Percentiles rank a stretch among this genome's conserved stretches.
These are phyloP conservation scores for Shinisaurus crocodilurus DNA, from an alignment of 2,113 vertebrate species.

Conservation along the genomic window DNA sequence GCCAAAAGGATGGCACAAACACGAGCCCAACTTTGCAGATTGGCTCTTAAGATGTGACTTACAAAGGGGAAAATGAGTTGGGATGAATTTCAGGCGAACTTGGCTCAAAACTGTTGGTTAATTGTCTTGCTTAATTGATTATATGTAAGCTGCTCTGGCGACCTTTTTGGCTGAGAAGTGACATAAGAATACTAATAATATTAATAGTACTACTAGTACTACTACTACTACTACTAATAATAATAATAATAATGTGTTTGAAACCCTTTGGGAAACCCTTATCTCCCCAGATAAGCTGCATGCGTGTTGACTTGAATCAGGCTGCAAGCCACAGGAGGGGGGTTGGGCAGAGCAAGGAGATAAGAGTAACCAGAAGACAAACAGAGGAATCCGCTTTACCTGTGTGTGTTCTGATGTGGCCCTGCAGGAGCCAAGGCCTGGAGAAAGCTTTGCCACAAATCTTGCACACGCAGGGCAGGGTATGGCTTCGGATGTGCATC, in stretches of 20 bases:
- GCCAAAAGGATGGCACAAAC: too few relatives aligned
- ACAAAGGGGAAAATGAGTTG: neutral
- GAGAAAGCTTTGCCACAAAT: conserved; percentile 98
- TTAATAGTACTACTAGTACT: too few relatives aligned
- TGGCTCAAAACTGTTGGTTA: neutral
- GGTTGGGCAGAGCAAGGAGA: neutral
- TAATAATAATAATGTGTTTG: too few relatives aligned
- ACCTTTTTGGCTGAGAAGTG: too few relatives aligned
- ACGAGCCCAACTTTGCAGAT: neutral
- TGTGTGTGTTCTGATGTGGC: conserved; percentile 97
- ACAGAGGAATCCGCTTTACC: conserved; percentile 74
- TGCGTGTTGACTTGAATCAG: conserved; percentile 28
- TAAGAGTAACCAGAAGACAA: conserved; percentile 4
- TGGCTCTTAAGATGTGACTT: neutral
- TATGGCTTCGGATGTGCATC: conserved; percentile 99
- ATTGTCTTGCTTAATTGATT: too few relatives aligned
- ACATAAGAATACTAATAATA: too few relatives aligned
- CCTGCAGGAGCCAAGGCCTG: conserved; percentile 95
- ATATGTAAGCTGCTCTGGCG: too few relatives aligned
- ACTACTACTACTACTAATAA: too few relatives aligned
- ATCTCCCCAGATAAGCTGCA: conserved; percentile 10
- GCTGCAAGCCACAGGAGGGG: neutral
- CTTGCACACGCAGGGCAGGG: conserved; percentile 94
- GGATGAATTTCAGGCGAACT: too few relatives aligned
- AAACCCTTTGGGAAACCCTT: neutral